Evolutionary conservation across 2,797 vertebrate genomes (phyloP), one percentile per base, ranked within the genome.

Genomic region (Anniella stebbinsi): DNA sequence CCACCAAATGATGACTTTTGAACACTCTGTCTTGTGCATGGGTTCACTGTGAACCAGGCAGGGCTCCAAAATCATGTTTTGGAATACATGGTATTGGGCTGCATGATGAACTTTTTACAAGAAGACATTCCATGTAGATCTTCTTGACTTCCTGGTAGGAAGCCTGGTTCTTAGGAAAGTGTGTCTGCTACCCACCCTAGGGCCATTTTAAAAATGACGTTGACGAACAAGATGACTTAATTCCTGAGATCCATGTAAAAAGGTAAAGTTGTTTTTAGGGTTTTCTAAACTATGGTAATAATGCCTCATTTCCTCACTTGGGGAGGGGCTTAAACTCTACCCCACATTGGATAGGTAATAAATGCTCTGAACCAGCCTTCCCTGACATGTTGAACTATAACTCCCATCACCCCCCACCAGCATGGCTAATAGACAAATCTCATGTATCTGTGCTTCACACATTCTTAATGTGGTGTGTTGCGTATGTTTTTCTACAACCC

Each of bases 181-280:
- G 69, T 75, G 17, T 13, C 33, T n/a, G n/a, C n/a, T 25, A 21
- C 9, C 18, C 3, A 25, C 45, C 5, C 13, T 63, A 41, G 54
- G 72, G 36, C n/a, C 11, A 57, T 33, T 67, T 69, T 25, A 75
- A 77, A 89, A 33, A 18, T 70, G 3, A 0, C 1, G 45, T 12
- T 83, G 72, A 54, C 67, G 41, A 72, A 69, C 28, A 1, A 13
- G 85, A 76, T 36, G 36, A 17, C 54, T 60, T 2, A 72, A 82
- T 38, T 83, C 30, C 54, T 63, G 36, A 12, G 2, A 15, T 82
- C 63, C 45, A 12, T 60, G n/a, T 72, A 18, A 84, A 63, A 76
- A 38, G 17, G 33, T 41, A 38, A 45, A 1, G 4, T 45, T 60
- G 2, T 45, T 10, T 69, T n/a, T 0, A 0, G 8, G 12, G 11